Evolutionary conservation across 1,140 invertebrate genomes (phyloP), one percentile per base, ranked within the genome.

Genomic region (Patella vulgata): DNA sequence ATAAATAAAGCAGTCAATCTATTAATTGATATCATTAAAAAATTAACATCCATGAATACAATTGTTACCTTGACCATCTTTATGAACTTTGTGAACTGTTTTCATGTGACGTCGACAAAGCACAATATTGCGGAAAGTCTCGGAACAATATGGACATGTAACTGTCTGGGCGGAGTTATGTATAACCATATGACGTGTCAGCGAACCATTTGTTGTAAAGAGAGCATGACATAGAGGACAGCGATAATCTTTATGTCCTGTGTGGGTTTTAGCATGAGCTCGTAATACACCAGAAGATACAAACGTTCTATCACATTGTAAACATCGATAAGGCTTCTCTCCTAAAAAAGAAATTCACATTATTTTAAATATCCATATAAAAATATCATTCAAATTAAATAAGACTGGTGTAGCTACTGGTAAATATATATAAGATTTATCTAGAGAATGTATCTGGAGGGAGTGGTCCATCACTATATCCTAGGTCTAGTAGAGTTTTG

Each of bases 31-130:
- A n/a, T n/a, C n/a, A n/a, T n/a, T n/a, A n/a, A n/a, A n/a, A n/a
- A n/a, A n/a, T n/a, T n/a, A n/a, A n/a, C n/a, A n/a, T n/a, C n/a
- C n/a, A n/a, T n/a, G n/a, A n/a, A n/a, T n/a, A n/a, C n/a, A n/a
- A n/a, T n/a, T 36, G 6, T 36, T 36, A 36, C 33, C 14, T 36
- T 36, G 33, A 8, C 14, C 14, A 14, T 36, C 33, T 36, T 36
- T 36, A 14, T 36, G 33, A 36, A 14, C 33, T 36, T 36, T 47
- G 53, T 75, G 68, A 27, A 85, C 84, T 3, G 75, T 73, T 59
- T 83, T 86, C 44, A 86, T 70, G 56, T 89, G 88, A 25, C 83
- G 73, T 46, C 78, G 85, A 30, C 85, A 82, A 27, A 81, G 77
- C 11, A 73, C 63, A 3, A 82, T 79, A 0, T 86, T 87, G 14